These are phyloP conservation scores for Dinocampus coccinellae DNA, from an alignment of 2,888 invertebrate species.

Conservation along the genomic window DNA sequence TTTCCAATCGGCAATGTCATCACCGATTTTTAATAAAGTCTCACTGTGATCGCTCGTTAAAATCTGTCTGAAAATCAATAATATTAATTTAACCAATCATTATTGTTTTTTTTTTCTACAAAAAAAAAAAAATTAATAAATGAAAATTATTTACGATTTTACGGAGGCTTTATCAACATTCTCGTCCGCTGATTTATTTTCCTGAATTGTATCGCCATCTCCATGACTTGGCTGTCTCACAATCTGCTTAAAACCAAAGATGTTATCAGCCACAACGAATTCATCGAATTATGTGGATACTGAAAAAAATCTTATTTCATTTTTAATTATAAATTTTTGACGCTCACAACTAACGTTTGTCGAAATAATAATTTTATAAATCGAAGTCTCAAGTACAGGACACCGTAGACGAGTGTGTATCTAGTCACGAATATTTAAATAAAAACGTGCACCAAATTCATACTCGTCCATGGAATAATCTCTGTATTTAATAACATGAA, in stretches of 20 bases:
- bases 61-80: not conserved
- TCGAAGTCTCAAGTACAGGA: slow-evolving; percentile 53
- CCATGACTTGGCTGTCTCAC: slow-evolving; percentile 55
- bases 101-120: not conserved
- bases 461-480: slow-evolving; percentile 83
- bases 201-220: slow-evolving; percentile 3
- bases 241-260: slow-evolving; percentile 49
- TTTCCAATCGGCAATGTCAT: slow-evolving; percentile 52
- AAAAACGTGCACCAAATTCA: slow-evolving; percentile 82
- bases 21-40: slow-evolving; percentile 52
- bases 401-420: slow-evolving; percentile 91
- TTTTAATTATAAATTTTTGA: not conserved
- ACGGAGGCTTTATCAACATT: slow-evolving; percentile 24
- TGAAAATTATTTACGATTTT: not conserved
- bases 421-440: slow-evolving; percentile 78
- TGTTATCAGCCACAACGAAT: slow-evolving; percentile 13
- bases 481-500: slow-evolving; percentile 43
- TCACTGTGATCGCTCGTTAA: not conserved
- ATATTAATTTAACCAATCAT: no score
- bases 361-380: not conserved
- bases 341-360: slow-evolving; percentile 11
- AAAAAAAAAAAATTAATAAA: not conserved
- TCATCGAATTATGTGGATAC: not conserved
- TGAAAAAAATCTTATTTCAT: slow-evolving; percentile 17
- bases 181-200: slow-evolving; percentile 20